Conservation (phyloP, 2,113 vertebrate genomes). For the Muscicapa adusta region DNA sequence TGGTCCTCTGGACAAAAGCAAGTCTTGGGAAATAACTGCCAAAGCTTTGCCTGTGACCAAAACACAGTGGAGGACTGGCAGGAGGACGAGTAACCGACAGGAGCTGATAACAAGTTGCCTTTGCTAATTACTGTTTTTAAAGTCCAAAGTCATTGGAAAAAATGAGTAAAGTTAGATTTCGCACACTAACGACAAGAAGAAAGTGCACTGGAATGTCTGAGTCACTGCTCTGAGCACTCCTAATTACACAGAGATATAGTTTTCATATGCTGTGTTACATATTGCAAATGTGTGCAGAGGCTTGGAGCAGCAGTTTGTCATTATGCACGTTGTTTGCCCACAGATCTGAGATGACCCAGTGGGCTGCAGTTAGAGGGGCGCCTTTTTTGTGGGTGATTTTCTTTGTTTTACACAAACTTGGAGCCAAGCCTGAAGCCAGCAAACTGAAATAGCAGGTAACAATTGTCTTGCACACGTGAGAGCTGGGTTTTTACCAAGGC, state of each 20-base stretch:
- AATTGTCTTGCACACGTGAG: background rate
- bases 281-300: background rate
- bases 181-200: slow-evolving; percentile 57
- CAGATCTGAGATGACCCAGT: background rate
- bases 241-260: slow-evolving; percentile 35
- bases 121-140: slow-evolving; percentile 72
- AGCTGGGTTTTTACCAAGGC: background rate
- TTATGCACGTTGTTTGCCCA: background rate
- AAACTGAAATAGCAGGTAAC: background rate
- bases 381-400: background rate
- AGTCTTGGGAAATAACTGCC: background rate
- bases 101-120: slow-evolving; percentile 59
- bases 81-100: background rate
- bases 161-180: slow-evolving; percentile 70
- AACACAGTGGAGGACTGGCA: background rate
- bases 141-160: slow-evolving; percentile 73
- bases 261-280: background rate
- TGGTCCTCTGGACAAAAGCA: background rate
- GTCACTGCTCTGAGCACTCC: slow-evolving; percentile 63
- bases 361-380: background rate
- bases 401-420: background rate
- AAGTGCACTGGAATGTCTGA: slow-evolving; percentile 73
- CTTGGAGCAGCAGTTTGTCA: background rate
- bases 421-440: background rate
- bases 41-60: background rate